Evolutionary conservation across 2,888 invertebrate species (phyloP).

Genomic region (Apodemia mormo): DNA sequence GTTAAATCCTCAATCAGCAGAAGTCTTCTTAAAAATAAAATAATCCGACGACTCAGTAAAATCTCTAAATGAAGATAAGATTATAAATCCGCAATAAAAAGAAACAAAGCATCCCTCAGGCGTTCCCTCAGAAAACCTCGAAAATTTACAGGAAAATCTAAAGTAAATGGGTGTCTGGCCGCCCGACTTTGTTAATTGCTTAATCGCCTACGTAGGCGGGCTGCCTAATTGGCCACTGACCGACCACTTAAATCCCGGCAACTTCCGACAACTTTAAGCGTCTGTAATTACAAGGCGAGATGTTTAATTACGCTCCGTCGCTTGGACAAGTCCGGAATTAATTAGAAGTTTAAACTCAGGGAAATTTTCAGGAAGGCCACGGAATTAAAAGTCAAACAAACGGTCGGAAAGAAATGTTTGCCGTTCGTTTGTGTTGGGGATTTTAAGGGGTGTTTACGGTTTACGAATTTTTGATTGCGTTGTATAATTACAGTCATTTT

Average conservation of each 20-base stretch:
- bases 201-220: conserved; percentile 70
- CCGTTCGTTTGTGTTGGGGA: not conserved
- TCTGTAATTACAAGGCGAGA: conserved; percentile 78
- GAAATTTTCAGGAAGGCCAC: conserved; percentile 47
- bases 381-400: conserved; percentile 24
- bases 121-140: conserved; percentile 39
- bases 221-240: conserved; percentile 68
- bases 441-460: conserved; percentile 8
- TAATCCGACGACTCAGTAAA: conserved; percentile 8
- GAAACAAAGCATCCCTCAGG: conserved; percentile 36
- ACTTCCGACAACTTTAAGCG: conserved; percentile 56
- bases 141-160: conserved; percentile 62
- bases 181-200: conserved; percentile 78
- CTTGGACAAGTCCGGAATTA: conserved; percentile 66
- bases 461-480: conserved; percentile 2
- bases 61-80: conserved; percentile 26
- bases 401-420: conserved; percentile 3
- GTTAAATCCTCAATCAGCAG: not conserved
- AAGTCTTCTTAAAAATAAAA: not conserved
- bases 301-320: conserved; percentile 75
- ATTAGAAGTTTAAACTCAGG: conserved; percentile 56
- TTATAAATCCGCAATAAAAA: conserved; percentile 31
- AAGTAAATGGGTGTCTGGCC: conserved; percentile 68
- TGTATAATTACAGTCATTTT: conserved; percentile 3
- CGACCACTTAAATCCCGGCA: conserved; percentile 71